Evolutionary conservation across 2,113 vertebrate species (phyloP).

Genomic region (Paramormyrops kingsleyae): DNA sequence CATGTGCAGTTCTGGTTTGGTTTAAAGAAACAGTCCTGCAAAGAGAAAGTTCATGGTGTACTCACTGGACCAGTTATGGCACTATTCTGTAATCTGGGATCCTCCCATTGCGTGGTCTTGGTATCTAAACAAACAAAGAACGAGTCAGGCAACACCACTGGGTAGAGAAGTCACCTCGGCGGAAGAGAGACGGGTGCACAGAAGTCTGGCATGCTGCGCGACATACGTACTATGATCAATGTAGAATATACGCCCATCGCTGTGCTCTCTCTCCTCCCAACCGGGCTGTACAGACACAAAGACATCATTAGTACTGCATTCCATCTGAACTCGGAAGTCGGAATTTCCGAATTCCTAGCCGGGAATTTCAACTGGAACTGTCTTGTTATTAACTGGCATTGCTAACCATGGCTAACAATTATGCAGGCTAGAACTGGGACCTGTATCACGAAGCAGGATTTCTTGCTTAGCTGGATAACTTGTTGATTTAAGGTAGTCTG

Average conservation of each 20-base stretch:
- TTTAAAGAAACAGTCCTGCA: neutral
- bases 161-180: neutral
- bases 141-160: neutral
- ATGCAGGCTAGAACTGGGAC: too few species aligned
- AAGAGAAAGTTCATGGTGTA: conserved; percentile 19
- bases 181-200: fast-evolving
- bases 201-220: neutral
- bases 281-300: conserved; percentile 67
- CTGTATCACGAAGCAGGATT: neutral
- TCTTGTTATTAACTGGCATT: neutral
- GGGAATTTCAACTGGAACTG: neutral
- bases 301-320: neutral
- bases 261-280: conserved; percentile 92
- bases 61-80: conserved; percentile 94
- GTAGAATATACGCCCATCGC: conserved; percentile 89
- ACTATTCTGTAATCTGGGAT: conserved; percentile 84
- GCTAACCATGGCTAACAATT: neutral
- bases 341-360: neutral
- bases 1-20: neutral
- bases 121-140: conserved; percentile 63
- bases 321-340: neutral
- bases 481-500: neutral
- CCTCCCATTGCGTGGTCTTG: conserved; percentile 92
- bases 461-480: neutral
- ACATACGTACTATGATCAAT: conserved; percentile 87